phyloP scores from a whole-genome alignment of 2,888 invertebrate species.

The Deroplatys truncata region DNA sequence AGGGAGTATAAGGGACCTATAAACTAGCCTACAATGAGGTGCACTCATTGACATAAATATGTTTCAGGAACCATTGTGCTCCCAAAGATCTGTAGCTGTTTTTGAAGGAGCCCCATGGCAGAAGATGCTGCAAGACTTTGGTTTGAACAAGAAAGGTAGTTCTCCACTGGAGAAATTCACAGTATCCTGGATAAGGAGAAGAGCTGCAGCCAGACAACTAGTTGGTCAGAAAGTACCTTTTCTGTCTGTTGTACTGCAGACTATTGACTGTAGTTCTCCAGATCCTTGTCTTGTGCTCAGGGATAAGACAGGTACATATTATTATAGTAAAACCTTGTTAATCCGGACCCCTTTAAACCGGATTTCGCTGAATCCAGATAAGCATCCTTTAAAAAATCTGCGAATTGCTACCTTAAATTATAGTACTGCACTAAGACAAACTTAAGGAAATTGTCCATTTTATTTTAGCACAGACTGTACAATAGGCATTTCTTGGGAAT shows the following conservation, averaged over 20 bases:
- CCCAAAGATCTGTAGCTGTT: slow-evolving; percentile 13
- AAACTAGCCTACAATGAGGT: too few species aligned
- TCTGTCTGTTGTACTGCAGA: slow-evolving; percentile 40
- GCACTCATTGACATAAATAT: not conserved
- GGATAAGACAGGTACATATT: slow-evolving; percentile 37
- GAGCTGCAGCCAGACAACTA: slow-evolving; percentile 33
- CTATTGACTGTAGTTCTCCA: slow-evolving; percentile 40
- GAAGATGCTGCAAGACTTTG: slow-evolving; percentile 21
- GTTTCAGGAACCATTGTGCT: slow-evolving; percentile 15
- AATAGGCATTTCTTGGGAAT: too few species aligned
- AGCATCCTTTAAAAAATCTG: too few species aligned
- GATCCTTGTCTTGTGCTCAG: slow-evolving; percentile 43
- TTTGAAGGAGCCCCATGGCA: slow-evolving; percentile 29
- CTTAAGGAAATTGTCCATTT: too few species aligned
- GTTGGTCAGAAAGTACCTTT: slow-evolving; percentile 39
- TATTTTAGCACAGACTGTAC: too few species aligned
- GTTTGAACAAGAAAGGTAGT: not conserved
- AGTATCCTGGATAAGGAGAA: slow-evolving; percentile 33
- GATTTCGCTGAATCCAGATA: too few species aligned
- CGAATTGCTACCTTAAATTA: too few species aligned
- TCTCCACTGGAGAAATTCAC: slow-evolving; percentile 29
- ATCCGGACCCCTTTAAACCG: too few species aligned
- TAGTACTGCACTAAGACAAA: too few species aligned
- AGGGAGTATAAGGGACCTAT: too few species aligned
- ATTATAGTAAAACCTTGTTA: too few species aligned